Base-by-base conservation (phyloP, 2,888 invertebrate genomes). In the Lycaena phlaeas region DNA sequence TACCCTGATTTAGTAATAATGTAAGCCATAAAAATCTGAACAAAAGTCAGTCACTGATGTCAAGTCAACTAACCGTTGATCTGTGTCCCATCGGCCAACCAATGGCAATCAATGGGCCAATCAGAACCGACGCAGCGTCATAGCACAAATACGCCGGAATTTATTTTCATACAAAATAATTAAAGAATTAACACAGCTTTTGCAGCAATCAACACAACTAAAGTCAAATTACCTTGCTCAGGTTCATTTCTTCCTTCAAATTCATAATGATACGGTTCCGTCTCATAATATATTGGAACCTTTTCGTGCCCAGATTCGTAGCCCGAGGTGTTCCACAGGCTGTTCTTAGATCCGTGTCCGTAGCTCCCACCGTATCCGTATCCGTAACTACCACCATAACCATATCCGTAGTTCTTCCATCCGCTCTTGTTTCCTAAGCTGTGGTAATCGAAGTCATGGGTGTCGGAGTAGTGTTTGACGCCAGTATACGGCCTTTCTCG, bases 381-480 rank as follows among this genome's bases (percentile, higher is more conserved):
- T 22, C 18, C 18, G 18, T n/a, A n/a, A n/a, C n/a, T n/a, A n/a
- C n/a, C n/a, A n/a, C 76, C 75, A 39, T 69, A 63, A 0, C 72
- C 76, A 42, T 77, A 76, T 22, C 65, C 61, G 2, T 54, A 48
- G 36, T 56, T 48, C 38, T 53, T 55, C 46, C 55, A 51, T 0
- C 52, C 57, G 3, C 46, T 70, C 28, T 68, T 70, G 12, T 76
- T 81, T 0, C 82, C 81, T 0, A 87, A 62, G 42, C 75, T 82
- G 2, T 75, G 65, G 41, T 84, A 77, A 34, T 86, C 74, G 3
- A 85, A 82, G 45, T 85, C 74, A 36, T 50, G 54, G 27, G 61
- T 58, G 7, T 55, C 42, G 2, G 46, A 45, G 4, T 65, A 40
- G 0, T 70, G 73, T 28, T 72, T 69, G 1, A 72, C 69, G 0